Conservation (phyloP, 2,797 vertebrate genomes). For the Neosalanx taihuensis region DNA sequence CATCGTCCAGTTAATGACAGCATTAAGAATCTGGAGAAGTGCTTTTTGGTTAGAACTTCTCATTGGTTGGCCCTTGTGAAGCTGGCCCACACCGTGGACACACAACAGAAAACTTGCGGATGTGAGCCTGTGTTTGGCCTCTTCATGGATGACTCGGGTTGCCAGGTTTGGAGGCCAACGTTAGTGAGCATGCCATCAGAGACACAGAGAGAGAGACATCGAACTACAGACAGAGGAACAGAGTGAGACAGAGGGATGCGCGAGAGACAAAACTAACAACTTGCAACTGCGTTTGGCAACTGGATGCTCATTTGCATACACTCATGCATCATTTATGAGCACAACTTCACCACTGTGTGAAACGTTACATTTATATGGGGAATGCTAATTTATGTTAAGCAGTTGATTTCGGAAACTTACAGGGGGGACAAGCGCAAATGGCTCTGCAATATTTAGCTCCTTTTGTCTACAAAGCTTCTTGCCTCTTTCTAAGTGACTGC, state of each 20-base stretch:
- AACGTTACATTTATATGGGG: conserved; percentile 67
- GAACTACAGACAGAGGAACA: not conserved
- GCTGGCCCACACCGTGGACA: conserved; percentile 14
- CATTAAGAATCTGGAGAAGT: not conserved
- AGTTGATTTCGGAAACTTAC: conserved; percentile 61
- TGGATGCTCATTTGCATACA: conserved; percentile 58
- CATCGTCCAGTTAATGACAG: not conserved
- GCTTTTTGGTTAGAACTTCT: not conserved
- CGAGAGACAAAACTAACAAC: not conserved
- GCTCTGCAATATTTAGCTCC: not conserved
- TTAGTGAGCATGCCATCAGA: not conserved
- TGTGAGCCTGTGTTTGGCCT: not conserved
- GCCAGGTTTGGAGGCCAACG: not conserved
- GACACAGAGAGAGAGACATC: not conserved
- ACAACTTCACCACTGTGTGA: conserved; percentile 54
- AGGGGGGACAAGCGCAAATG: conserved; percentile 55
- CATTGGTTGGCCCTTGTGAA: not conserved
- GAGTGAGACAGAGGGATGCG: not conserved
- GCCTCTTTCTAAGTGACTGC: not conserved
- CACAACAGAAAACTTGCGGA: not conserved
- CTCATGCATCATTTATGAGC: conserved; percentile 72
- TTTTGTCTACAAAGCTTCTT: conserved; percentile 2
- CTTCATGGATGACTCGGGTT: not conserved
- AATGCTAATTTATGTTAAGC: conserved; percentile 76
- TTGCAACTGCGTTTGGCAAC: conserved; percentile 51